phyloP scores from a whole-genome alignment of 2,113 vertebrate genomes.

The Clarias macrocephalus region DNA sequence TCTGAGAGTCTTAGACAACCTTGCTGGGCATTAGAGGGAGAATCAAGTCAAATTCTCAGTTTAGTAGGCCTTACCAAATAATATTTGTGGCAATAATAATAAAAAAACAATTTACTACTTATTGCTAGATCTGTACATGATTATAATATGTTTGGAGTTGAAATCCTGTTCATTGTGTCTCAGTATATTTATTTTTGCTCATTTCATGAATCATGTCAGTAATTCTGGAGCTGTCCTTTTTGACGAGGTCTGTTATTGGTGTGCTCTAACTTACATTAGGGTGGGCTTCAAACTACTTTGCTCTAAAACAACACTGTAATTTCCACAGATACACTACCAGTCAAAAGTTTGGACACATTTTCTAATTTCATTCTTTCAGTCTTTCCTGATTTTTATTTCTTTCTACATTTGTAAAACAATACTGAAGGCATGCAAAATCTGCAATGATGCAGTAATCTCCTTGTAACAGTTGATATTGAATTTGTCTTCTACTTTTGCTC shows the following conservation, averaged over 20 bases:
- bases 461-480: too few relatives aligned
- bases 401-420: too few relatives aligned
- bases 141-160: background rate
- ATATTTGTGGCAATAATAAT: background rate
- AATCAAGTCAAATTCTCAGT: background rate
- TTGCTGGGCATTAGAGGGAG: background rate
- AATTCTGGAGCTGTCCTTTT: background rate
- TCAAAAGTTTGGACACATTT: too few relatives aligned
- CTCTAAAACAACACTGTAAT: constrained; percentile 47
- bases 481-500: too few relatives aligned
- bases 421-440: too few relatives aligned
- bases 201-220: constrained; percentile 1
- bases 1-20: background rate
- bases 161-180: background rate
- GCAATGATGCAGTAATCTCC: too few relatives aligned
- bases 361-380: too few relatives aligned
- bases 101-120: background rate
- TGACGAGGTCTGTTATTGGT: background rate
- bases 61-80: background rate
- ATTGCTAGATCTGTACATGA: background rate
- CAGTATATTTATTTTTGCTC: background rate
- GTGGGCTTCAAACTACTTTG: constrained; percentile 27
- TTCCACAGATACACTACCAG: constrained; percentile 20
- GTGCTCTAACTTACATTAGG: constrained; percentile 13
- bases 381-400: too few relatives aligned